Evolutionary conservation across 2,113 vertebrate genomes (phyloP).

Genomic region (Nerophis lumbriciformis): DNA sequence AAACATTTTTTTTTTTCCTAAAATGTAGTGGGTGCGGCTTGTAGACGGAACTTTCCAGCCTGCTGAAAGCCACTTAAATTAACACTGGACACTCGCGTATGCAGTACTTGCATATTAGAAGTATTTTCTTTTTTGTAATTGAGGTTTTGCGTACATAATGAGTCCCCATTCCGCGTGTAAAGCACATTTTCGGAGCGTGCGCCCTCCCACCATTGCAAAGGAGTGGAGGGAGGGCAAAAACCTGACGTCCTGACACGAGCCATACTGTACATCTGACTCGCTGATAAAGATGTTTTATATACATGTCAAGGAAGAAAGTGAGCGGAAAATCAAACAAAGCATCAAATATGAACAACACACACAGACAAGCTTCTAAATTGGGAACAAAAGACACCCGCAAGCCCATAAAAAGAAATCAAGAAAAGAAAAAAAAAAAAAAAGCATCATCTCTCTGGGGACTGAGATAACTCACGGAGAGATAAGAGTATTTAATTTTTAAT

Average conservation of each 20-base stretch:
- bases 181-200: conserved; percentile 33
- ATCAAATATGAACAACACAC: conserved; percentile 76
- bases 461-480: conserved; percentile 72
- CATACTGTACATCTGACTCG: conserved; percentile 48
- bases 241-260: conserved; percentile 53
- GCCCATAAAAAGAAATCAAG: conserved; percentile 62
- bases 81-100: conserved; percentile 32
- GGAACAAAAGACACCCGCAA: conserved; percentile 73
- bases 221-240: conserved; percentile 33
- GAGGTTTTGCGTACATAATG: conserved; percentile 47
- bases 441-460: conserved; percentile 71
- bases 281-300: conserved; percentile 69
- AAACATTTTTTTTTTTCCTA: too few relatives aligned
- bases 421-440: conserved; percentile 30
- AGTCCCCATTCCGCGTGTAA: conserved; percentile 38
- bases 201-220: conserved; percentile 47
- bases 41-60: conserved; percentile 20
- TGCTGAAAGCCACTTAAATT: conserved; percentile 41
- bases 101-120: conserved; percentile 4
- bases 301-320: conserved; percentile 60
- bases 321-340: conserved; percentile 71
- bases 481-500: conserved; percentile 79
- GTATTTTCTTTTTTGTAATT: conserved; percentile 26
- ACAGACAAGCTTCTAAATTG: conserved; percentile 75
- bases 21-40: too few relatives aligned